phyloP scores from a whole-genome alignment of 2,113 vertebrate species.

The Menidia beryllina region DNA sequence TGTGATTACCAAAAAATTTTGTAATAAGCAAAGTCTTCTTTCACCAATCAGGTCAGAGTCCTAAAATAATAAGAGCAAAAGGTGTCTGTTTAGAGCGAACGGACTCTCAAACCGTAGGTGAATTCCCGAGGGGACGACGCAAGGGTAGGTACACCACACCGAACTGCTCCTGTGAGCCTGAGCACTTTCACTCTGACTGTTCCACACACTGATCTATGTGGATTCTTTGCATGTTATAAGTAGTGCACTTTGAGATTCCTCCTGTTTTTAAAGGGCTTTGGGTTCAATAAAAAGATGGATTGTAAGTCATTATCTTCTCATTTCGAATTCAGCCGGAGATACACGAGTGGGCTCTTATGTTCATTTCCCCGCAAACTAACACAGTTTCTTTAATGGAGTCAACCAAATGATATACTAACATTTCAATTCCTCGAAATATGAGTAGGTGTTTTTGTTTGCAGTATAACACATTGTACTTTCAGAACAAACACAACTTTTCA shows the following conservation, averaged over 20 bases:
- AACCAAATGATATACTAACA: constrained; percentile 33
- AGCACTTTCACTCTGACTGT: constrained; percentile 59
- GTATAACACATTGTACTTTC: background rate
- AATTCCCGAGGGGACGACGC: constrained; percentile 91
- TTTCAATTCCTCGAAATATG: constrained; percentile 14
- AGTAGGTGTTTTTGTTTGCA: constrained; percentile 19
- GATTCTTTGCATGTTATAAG: constrained; percentile 59
- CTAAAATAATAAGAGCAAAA: constrained; percentile 99
- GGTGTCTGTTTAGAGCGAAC: constrained; percentile 98
- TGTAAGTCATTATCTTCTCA: constrained; percentile 33
- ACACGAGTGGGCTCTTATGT: constrained; percentile 25
- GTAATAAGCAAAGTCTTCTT: constrained; percentile 95
- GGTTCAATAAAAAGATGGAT: constrained; percentile 20
- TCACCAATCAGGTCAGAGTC: constrained; percentile 99
- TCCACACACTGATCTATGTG: constrained; percentile 46
- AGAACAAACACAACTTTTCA: constrained; percentile 17
- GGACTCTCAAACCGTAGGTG: constrained; percentile 99
- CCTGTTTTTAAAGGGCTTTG: constrained; percentile 19
- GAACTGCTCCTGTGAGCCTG: constrained; percentile 65
- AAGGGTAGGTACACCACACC: constrained; percentile 96
- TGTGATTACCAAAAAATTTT: constrained; percentile 72
- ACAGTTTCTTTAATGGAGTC: background rate
- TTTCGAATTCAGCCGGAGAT: constrained; percentile 30
- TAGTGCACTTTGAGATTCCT: constrained; percentile 18
- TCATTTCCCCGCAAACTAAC: background rate